These are phyloP conservation scores for Torymus aiolomorphi DNA, from an alignment of 2,888 invertebrate genomes.

Conservation along the genomic window DNA sequence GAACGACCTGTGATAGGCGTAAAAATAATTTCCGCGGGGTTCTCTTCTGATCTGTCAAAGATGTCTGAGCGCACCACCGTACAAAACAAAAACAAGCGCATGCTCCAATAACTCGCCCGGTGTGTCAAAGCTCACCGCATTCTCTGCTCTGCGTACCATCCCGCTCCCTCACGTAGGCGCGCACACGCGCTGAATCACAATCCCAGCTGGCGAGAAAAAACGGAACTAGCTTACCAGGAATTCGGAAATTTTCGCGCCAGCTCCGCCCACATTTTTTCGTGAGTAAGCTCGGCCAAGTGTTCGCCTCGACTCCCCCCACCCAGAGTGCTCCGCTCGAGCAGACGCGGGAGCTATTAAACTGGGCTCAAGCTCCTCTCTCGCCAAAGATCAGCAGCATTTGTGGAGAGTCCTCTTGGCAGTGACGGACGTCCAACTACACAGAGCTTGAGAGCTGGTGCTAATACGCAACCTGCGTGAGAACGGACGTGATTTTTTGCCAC, in stretches of 20 bases:
- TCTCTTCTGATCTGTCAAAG: too few species aligned
- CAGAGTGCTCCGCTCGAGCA: neutral
- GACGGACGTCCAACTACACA: neutral
- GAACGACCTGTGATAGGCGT: too few species aligned
- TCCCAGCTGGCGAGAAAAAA: constrained; percentile 7
- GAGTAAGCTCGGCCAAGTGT: constrained; percentile 21
- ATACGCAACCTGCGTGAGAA: neutral
- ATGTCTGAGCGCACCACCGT: too few species aligned
- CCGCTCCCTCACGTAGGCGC: neutral
- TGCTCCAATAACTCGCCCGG: too few species aligned
- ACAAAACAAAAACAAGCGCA: neutral
- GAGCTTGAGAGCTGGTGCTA: too few species aligned
- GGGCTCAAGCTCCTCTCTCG: constrained; percentile 2
- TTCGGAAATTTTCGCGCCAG: constrained; percentile 13
- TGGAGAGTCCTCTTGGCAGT: neutral
- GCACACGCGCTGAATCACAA: constrained; percentile 13
- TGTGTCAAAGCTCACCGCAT: neutral
- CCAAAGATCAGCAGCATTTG: constrained; percentile 42
- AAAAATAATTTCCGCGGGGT: too few species aligned
- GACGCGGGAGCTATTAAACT: constrained; percentile 29
- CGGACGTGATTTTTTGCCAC: neutral
- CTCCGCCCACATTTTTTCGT: constrained; percentile 12
- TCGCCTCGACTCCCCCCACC: constrained; percentile 17
- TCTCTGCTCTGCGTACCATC: too few species aligned
- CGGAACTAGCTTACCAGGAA: constrained; percentile 6